phyloP scores from a whole-genome alignment of 1,140 invertebrate genomes.

The Drosophila carrolli region DNA sequence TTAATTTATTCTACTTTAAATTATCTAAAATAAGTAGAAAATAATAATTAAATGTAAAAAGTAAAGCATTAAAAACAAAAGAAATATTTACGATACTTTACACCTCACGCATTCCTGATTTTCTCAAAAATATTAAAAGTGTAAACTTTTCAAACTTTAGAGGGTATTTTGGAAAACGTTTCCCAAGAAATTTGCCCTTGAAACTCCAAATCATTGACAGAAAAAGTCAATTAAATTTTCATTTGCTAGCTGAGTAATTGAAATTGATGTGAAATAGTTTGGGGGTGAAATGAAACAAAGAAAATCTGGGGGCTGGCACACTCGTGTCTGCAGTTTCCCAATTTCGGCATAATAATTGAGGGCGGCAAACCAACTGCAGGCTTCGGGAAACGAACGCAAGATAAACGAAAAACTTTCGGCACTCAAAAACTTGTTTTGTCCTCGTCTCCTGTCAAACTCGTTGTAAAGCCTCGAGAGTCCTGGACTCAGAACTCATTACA shows the following conservation, averaged over 20 bases:
- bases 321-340: constrained; percentile 30
- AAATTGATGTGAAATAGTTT: constrained; percentile 38
- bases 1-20: too few species aligned
- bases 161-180: background rate
- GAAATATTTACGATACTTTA: too few species aligned
- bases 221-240: constrained; percentile 21
- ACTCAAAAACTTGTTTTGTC: constrained; percentile 49
- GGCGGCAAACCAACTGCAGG: constrained; percentile 19
- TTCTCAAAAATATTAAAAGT: too few species aligned
- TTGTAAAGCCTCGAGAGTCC: constrained; percentile 48
- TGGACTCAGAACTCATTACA: constrained; percentile 67
- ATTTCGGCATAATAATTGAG: constrained; percentile 40
- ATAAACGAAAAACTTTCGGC: constrained; percentile 70
- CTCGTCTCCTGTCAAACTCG: constrained; percentile 31
- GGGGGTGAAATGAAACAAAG: constrained; percentile 4
- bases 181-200: background rate
- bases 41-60: too few species aligned
- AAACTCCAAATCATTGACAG: background rate
- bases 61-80: too few species aligned
- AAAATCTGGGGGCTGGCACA: background rate
- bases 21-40: too few species aligned
- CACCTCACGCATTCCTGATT: too few species aligned
- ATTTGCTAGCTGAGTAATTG: constrained; percentile 27
- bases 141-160: too few species aligned
- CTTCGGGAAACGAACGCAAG: constrained; percentile 32